Evolutionary conservation across 2,888 invertebrate species (phyloP).

Genomic region (Brachyptera risi): DNA sequence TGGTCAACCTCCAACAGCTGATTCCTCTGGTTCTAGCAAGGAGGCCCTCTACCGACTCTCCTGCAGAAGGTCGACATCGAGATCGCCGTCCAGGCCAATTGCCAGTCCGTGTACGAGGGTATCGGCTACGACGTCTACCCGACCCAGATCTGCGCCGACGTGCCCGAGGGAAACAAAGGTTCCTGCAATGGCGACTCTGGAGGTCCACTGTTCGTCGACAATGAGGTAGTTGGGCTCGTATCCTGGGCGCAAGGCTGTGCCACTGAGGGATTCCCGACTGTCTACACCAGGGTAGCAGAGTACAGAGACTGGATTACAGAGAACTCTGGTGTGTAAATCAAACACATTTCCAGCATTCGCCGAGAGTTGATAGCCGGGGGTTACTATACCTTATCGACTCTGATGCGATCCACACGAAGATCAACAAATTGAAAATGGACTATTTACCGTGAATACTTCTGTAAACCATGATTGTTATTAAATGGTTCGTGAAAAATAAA

Average conservation of each 20-base stretch:
- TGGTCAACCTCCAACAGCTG: no score
- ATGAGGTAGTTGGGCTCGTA: slow-evolving; percentile 25
- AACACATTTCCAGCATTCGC: no score
- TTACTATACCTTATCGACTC: no score
- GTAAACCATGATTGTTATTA: no score
- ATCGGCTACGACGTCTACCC: slow-evolving; percentile 25
- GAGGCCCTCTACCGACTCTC: slow-evolving; percentile 19
- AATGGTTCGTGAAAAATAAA: no score
- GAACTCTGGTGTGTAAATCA: no score
- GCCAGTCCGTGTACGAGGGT: slow-evolving; percentile 17
- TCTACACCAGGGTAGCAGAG: slow-evolving; percentile 26
- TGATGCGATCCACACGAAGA: no score
- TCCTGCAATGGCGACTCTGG: slow-evolving; percentile 30
- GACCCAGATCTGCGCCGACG: slow-evolving; percentile 27
- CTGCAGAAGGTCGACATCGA: slow-evolving; percentile 23
- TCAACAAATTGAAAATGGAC: no score
- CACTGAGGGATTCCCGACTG: slow-evolving; percentile 24
- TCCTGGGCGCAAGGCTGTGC: slow-evolving; percentile 30
- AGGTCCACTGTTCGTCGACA: slow-evolving; percentile 27
- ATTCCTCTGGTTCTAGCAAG: not conserved
- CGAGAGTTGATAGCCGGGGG: no score
- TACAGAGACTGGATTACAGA: slow-evolving; percentile 24
- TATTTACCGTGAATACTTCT: no score
- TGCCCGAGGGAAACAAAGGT: slow-evolving; percentile 20
- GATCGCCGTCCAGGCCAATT: slow-evolving; percentile 20